Base-by-base conservation (phyloP, 2,113 vertebrate species). In the Eleginops maclovinus region DNA sequence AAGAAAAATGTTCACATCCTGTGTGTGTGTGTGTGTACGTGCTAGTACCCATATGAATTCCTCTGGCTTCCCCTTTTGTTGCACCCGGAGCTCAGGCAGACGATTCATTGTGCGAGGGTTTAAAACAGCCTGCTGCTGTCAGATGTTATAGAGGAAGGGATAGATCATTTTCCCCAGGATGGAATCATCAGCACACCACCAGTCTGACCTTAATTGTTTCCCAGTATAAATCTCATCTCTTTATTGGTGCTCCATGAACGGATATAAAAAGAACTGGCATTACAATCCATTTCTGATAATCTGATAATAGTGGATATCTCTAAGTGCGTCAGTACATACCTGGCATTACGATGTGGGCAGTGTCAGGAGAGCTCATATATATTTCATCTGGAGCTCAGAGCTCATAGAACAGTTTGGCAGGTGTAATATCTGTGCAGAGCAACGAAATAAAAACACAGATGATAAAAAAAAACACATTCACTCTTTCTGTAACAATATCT, bases 61-160 rank as follows among this genome's bases (percentile, higher is more conserved):
- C 64, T 84, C 62, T 66, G 64, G 61, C 55, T 60, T 54, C 24
- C 72, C 54, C 44, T 82, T 79, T 63, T 68, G 22, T 66, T 79
- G 31, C 11, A 64, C 72, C 82, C 19, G 31, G 69, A 71, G 64
- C 80, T 76, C 53, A 72, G 46, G 72, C 69, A 69, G 75, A 76
- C 62, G 26, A 77, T 81, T 76, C 76, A 83, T 51, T 56, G 49
- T 53, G 64, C 74, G 62, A 53, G 14, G 67, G 72, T 84, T 87
- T 16, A 75, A 77, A 89, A 83, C 90, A 87, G 84, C 88, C 31
- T 89, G 87, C 83, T 17, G 66, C 66, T 89, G 86, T 92, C 87
- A 82, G 74, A 81, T 79, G 54, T 59, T 84, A 68, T 90, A 73
- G 82, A 84, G 87, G 82, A 89, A 77, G 85, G 66, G 73, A 85